Evolutionary conservation across 2,888 invertebrate genomes (phyloP).

Genomic region (Entomobrya proxima): DNA sequence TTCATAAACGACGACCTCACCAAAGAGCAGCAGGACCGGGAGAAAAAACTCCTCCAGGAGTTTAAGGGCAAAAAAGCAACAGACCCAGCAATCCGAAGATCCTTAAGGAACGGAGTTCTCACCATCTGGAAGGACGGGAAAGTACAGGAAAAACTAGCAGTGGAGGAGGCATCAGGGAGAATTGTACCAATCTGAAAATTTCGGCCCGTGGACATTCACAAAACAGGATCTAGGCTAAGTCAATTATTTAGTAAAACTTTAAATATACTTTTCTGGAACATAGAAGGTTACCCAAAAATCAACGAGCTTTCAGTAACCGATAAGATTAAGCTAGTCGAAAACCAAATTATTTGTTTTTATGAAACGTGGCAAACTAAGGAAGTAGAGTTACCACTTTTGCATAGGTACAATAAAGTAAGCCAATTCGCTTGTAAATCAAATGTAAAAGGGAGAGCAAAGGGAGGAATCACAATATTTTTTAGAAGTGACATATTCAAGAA

Average conservation of each 20-base stretch:
- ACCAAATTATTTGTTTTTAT: constrained; percentile 22
- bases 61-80: neutral
- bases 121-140: constrained; percentile 19
- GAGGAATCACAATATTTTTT: constrained; percentile 11
- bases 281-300: neutral
- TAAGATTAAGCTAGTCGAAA: neutral
- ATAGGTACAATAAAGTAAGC: neutral
- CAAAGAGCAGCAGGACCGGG: neutral
- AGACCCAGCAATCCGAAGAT: neutral
- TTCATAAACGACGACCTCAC: constrained; percentile 9
- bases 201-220: neutral
- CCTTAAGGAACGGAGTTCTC: neutral
- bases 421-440: neutral
- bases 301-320: neutral
- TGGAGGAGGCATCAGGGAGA: neutral
- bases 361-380: constrained; percentile 14
- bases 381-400: neutral
- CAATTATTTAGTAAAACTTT: too few species aligned
- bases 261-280: neutral
- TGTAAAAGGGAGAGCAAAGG: constrained; percentile 31
- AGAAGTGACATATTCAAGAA: neutral
- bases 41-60: neutral
- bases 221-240: neutral
- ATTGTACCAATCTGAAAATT: neutral
- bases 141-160: neutral